phyloP scores from a whole-genome alignment of 2,113 vertebrate species.

The Xiphorhynchus elegans region DNA sequence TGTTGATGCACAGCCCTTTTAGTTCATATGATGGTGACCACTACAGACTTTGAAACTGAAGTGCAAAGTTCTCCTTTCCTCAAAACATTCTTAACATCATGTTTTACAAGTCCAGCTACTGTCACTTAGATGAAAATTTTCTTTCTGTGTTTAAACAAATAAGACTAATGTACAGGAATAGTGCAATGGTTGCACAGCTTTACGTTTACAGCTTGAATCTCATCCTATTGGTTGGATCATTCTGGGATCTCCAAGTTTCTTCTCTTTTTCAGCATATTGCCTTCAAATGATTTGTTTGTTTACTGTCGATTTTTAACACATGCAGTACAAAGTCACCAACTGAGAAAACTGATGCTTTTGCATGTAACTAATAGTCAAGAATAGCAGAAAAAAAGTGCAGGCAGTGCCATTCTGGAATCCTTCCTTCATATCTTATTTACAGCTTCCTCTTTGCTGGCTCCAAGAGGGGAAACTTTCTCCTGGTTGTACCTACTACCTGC shows the following conservation, averaged over 20 bases:
- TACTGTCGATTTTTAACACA: neutral
- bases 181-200: neutral
- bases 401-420: neutral
- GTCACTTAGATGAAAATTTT: neutral
- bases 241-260: neutral
- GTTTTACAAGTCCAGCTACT: neutral
- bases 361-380: neutral
- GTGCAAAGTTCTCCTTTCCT: neutral
- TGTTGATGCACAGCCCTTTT: neutral
- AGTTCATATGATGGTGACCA: neutral
- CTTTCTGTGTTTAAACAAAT: neutral
- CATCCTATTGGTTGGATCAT: neutral
- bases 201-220: neutral
- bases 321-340: neutral
- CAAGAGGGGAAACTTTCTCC: neutral
- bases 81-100: neutral
- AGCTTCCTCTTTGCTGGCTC: neutral
- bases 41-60: neutral
- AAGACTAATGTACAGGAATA: neutral
- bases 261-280: neutral
- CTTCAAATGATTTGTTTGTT: neutral
- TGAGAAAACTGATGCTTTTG: neutral
- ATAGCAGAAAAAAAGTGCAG: neutral
- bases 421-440: neutral
- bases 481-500: neutral